Conservation (phyloP, 1,140 invertebrate genomes). For the Aphelinus atriplicis region DNA sequence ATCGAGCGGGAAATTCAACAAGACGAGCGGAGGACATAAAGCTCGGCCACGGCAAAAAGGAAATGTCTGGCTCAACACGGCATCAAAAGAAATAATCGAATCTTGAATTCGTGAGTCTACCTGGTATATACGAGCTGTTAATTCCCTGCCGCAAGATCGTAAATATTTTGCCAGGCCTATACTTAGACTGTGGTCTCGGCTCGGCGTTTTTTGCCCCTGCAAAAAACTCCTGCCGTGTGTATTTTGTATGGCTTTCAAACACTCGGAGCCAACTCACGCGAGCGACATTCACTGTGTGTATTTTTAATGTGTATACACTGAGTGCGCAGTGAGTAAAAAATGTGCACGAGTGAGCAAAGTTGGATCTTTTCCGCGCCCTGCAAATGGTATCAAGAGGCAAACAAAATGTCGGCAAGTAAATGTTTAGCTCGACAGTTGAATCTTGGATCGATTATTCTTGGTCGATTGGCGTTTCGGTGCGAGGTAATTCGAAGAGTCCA, state of each 20-base stretch:
- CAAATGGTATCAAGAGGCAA: too few relatives aligned
- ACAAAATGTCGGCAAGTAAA: too few relatives aligned
- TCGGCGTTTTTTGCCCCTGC: background rate
- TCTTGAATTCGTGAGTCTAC: background rate
- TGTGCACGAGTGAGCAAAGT: too few relatives aligned
- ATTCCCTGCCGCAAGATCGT: background rate
- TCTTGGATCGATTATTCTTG: too few relatives aligned
- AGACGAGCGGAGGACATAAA: background rate
- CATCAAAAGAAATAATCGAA: conserved; percentile 12
- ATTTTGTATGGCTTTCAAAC: background rate
- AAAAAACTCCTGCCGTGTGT: background rate
- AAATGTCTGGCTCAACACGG: background rate
- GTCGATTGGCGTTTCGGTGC: too few relatives aligned
- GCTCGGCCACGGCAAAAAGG: background rate
- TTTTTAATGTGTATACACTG: too few relatives aligned
- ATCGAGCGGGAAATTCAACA: too few relatives aligned
- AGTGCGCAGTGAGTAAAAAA: too few relatives aligned
- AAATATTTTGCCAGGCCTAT: conserved; percentile 16
- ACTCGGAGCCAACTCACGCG: background rate
- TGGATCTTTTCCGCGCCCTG: too few relatives aligned
- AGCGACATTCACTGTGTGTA: background rate
- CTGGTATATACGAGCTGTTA: too few relatives aligned
- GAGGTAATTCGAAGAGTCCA: too few relatives aligned
- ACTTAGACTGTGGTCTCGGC: conserved; percentile 3
- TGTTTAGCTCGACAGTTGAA: too few relatives aligned